Conservation (phyloP, 2,113 vertebrate genomes). For the Rhea americana region DNA sequence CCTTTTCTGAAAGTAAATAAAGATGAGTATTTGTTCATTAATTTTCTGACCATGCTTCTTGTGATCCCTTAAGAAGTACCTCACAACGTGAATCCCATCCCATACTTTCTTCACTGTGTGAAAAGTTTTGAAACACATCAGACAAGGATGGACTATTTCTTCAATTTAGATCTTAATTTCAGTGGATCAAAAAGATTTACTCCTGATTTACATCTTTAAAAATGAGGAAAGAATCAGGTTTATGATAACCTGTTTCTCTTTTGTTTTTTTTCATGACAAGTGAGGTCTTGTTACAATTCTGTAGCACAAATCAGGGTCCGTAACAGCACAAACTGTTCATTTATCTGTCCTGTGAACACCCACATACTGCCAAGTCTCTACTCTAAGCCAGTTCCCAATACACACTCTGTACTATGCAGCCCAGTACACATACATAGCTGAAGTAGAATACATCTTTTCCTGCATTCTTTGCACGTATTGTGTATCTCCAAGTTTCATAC, state of each 20-base stretch:
- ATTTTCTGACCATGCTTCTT: not conserved
- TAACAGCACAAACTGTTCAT: not conserved
- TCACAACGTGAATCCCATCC: not conserved
- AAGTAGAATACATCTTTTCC: conserved; percentile 24
- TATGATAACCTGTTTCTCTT: not conserved
- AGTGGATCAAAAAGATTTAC: not conserved
- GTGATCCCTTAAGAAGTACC: not conserved
- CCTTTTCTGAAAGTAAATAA: not conserved
- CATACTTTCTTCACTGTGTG: not conserved
- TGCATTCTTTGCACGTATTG: conserved; percentile 54
- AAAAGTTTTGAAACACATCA: not conserved
- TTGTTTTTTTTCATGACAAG: not conserved
- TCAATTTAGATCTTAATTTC: not conserved
- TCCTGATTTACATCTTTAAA: not conserved
- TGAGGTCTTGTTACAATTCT: not conserved
- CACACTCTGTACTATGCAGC: conserved; percentile 9
- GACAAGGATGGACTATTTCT: not conserved
- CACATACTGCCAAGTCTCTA: conserved; percentile 5
- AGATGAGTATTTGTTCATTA: not conserved
- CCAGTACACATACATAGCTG: not conserved
- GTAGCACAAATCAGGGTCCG: not conserved
- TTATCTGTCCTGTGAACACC: conserved; percentile 11
- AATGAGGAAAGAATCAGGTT: not conserved
- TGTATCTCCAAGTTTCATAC: not conserved
- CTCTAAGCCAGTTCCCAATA: conserved; percentile 46